Conservation (phyloP, 2,888 invertebrate species). For the Calliscelio sp. region DNA sequence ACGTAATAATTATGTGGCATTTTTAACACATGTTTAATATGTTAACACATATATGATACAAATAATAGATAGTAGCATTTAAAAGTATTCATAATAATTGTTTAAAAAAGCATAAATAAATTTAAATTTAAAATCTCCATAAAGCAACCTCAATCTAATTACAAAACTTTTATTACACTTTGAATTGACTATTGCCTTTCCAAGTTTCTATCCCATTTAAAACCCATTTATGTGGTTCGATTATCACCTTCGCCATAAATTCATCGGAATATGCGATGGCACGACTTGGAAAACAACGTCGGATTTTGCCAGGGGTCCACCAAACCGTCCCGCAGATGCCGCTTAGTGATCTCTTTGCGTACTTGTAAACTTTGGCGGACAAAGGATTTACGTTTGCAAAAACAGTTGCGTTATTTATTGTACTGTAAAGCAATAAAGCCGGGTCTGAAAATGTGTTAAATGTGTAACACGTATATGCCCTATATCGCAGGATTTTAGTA, state of each 20-base stretch:
- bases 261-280: constrained; percentile 27
- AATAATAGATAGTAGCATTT: no score
- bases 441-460: constrained; percentile 16
- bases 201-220: no score
- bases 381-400: constrained; percentile 46
- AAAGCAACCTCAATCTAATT: no score
- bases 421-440: constrained; percentile 46
- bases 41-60: no score
- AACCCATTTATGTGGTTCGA: no score
- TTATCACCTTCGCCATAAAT: constrained; percentile 29
- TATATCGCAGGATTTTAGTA: constrained; percentile 5
- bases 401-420: constrained; percentile 45
- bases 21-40: no score
- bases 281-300: constrained; percentile 41
- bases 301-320: constrained; percentile 16
- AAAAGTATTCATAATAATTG: no score
- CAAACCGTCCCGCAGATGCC: constrained; percentile 25
- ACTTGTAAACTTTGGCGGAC: constrained; percentile 42
- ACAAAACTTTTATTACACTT: no score
- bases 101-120: no score
- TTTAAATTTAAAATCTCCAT: no score
- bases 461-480: constrained; percentile 9
- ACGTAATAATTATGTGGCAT: no score
- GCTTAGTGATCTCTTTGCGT: constrained; percentile 50
- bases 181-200: no score